Evolutionary conservation across 2,888 invertebrate species (phyloP).

Genomic region (Parelbella ahira): DNA sequence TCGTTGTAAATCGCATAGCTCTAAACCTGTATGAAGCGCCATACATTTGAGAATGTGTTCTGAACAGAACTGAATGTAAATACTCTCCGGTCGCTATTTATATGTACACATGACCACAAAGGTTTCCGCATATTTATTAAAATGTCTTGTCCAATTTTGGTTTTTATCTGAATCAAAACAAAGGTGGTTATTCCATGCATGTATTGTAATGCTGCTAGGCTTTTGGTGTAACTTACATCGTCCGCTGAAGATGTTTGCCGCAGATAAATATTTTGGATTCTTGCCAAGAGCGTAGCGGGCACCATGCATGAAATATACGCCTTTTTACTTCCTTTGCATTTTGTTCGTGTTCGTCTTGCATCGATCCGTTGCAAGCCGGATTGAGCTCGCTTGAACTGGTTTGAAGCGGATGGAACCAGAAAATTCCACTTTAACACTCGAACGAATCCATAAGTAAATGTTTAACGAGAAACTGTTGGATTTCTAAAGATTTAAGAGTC

Average conservation of each 20-base stretch:
- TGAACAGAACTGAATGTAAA: slow-evolving; percentile 30
- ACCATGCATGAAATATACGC: slow-evolving; percentile 34
- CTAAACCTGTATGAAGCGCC: slow-evolving; percentile 19
- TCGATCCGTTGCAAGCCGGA: slow-evolving; percentile 30
- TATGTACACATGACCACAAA: slow-evolving; percentile 23
- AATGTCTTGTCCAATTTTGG: slow-evolving; percentile 15
- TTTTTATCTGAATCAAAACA: slow-evolving; percentile 10
- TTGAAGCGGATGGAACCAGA: slow-evolving; percentile 14
- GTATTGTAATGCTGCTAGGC: slow-evolving; percentile 12
- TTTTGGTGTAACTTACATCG: slow-evolving; percentile 24
- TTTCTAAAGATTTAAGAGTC: too few relatives aligned
- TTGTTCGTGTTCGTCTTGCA: slow-evolving; percentile 31
- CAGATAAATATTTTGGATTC: slow-evolving; percentile 36
- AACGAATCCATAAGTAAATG: slow-evolving; percentile 13
- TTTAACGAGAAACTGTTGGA: slow-evolving; percentile 12
- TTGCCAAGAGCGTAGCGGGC: slow-evolving; percentile 32
- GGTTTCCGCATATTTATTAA: slow-evolving; percentile 24
- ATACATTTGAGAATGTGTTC: slow-evolving; percentile 22
- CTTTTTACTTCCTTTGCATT: slow-evolving; percentile 33
- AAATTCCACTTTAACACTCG: slow-evolving; percentile 22
- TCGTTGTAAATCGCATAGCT: slow-evolving; percentile 11
- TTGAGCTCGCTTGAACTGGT: slow-evolving; percentile 19
- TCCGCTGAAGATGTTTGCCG: slow-evolving; percentile 32
- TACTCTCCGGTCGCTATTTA: slow-evolving; percentile 27
- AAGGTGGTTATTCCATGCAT: slow-evolving; percentile 14